These are phyloP conservation scores for Pseudococcus viburni DNA, from an alignment of 2,888 invertebrate genomes.

Conservation along the genomic window DNA sequence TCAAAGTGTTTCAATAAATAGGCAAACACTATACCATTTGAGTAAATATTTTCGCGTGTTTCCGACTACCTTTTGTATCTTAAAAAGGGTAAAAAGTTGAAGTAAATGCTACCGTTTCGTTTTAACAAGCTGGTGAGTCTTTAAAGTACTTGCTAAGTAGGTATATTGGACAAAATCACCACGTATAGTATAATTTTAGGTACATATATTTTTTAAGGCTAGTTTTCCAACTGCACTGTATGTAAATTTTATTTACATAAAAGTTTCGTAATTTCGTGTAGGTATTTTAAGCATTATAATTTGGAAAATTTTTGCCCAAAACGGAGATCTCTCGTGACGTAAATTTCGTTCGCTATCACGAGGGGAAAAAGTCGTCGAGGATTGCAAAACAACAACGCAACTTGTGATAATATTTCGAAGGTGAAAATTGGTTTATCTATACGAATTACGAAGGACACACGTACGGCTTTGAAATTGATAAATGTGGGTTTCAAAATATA, in stretches of 20 bases:
- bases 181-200: background rate
- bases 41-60: constrained; percentile 50
- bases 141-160: background rate
- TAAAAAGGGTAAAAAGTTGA: background rate
- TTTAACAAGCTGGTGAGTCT: background rate
- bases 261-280: background rate
- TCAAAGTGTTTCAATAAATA: constrained; percentile 30
- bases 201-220: background rate
- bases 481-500: constrained; percentile 8
- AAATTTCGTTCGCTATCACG: background rate
- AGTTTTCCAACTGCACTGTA: background rate
- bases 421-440: constrained; percentile 16
- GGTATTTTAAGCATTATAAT: background rate
- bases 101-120: background rate
- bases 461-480: background rate
- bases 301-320: background rate
- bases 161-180: background rate
- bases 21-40: background rate
- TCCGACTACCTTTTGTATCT: background rate
- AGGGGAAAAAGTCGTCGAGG: background rate
- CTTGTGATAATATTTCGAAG: constrained; percentile 6
- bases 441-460: background rate
- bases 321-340: constrained; percentile 11
- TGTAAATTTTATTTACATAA: background rate
- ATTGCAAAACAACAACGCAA: constrained; percentile 10